Evolutionary conservation across 2,888 invertebrate genomes (phyloP).

Genomic region (Andrena minutula): DNA sequence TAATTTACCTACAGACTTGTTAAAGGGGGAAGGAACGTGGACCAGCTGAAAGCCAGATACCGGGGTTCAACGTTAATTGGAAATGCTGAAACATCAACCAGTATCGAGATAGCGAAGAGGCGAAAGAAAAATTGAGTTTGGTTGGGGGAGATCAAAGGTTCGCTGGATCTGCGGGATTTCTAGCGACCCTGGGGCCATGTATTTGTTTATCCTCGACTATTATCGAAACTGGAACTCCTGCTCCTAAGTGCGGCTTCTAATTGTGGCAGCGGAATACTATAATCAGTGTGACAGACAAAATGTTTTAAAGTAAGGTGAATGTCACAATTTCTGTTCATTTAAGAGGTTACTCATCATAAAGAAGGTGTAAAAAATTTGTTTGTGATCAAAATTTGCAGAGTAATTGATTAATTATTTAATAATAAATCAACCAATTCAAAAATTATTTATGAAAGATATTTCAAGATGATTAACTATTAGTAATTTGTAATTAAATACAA

Average conservation of each 20-base stretch:
- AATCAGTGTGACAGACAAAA: no score
- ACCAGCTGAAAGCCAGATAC: slow-evolving; percentile 26
- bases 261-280: not conserved
- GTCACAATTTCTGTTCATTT: no score
- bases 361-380: no score
- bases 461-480: no score
- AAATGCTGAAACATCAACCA: slow-evolving; percentile 39
- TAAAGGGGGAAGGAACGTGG: slow-evolving; percentile 36
- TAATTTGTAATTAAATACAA: no score
- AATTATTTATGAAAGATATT: no score
- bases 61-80: slow-evolving; percentile 62
- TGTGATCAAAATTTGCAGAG: no score
- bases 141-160: slow-evolving; percentile 28
- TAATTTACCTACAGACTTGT: slow-evolving; percentile 57
- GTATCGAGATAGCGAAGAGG: slow-evolving; percentile 5
- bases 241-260: not conserved
- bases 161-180: not conserved
- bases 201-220: slow-evolving; percentile 24
- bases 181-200: not conserved
- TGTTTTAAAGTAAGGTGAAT: no score
- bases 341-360: no score
- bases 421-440: no score
- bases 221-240: not conserved
- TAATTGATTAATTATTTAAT: no score
- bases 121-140: not conserved